Evolutionary conservation across 2,113 vertebrate species (phyloP).

Genomic region (Zeus faber): DNA sequence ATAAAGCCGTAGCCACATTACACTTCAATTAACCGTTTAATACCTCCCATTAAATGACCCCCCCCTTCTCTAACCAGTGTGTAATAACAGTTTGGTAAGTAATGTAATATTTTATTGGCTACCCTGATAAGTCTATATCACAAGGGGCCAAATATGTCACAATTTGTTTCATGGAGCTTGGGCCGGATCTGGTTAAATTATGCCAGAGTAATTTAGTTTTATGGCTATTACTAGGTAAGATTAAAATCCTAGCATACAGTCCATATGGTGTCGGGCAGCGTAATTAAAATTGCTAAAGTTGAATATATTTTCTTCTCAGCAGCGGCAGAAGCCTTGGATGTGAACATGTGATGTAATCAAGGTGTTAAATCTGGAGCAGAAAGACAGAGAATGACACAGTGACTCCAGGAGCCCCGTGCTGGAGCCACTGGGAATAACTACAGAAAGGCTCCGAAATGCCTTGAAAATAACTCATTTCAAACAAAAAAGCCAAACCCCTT

Average conservation of each 20-base stretch:
- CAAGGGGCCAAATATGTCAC: slow-evolving; percentile 32
- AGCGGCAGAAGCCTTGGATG: neutral
- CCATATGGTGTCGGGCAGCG: neutral
- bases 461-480: neutral
- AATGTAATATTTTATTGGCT: slow-evolving; percentile 58
- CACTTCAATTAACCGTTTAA: slow-evolving; percentile 69
- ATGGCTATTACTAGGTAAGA: neutral
- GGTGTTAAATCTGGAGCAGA: neutral
- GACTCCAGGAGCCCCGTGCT: neutral
- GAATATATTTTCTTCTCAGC: neutral
- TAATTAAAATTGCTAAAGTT: neutral
- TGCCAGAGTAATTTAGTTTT: no score
- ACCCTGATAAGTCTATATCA: slow-evolving; percentile 61
- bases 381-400: neutral
- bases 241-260: neutral
- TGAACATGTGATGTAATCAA: neutral
- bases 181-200: slow-evolving; percentile 39
- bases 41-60: slow-evolving; percentile 57
- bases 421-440: neutral
- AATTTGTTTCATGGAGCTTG: slow-evolving; percentile 17
- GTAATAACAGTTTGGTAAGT: slow-evolving; percentile 63
- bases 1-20: slow-evolving; percentile 59
- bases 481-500: neutral
- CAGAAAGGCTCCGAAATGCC: neutral
- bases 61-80: slow-evolving; percentile 46